Conservation (phyloP, 2,888 invertebrate genomes). For the Marronus borbonicus region DNA sequence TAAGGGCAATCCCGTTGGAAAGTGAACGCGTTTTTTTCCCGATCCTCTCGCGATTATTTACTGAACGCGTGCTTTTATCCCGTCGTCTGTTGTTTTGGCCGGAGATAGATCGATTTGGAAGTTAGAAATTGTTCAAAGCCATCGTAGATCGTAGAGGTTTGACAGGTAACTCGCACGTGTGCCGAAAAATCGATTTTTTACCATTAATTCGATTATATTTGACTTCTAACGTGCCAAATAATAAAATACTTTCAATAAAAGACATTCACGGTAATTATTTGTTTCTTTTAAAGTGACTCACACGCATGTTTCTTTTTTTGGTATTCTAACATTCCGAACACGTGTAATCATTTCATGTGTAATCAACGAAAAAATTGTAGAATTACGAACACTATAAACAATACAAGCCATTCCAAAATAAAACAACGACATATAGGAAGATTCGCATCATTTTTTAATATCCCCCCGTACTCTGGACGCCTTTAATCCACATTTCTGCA, state of each 20-base stretch:
- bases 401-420: no score
- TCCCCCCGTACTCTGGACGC: neutral
- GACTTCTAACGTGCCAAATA: neutral
- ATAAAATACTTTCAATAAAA: neutral
- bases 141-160: neutral
- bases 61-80: neutral
- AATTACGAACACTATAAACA: no score
- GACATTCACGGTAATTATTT: neutral
- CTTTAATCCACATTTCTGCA: slow-evolving; percentile 39
- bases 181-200: neutral
- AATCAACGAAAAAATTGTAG: no score
- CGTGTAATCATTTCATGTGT: no score
- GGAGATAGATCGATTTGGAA: slow-evolving; percentile 1
- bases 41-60: neutral
- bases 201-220: neutral
- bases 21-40: neutral
- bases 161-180: slow-evolving; percentile 3
- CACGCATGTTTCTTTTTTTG: no score
- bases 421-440: no score
- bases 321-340: no score
- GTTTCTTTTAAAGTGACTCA: neutral
- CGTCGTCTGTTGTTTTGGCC: neutral
- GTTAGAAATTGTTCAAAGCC: neutral
- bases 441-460: no score
- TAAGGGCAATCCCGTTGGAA: neutral